These are phyloP conservation scores for Aphodius granarius DNA, from an alignment of 2,888 invertebrate species.

Conservation along the genomic window DNA sequence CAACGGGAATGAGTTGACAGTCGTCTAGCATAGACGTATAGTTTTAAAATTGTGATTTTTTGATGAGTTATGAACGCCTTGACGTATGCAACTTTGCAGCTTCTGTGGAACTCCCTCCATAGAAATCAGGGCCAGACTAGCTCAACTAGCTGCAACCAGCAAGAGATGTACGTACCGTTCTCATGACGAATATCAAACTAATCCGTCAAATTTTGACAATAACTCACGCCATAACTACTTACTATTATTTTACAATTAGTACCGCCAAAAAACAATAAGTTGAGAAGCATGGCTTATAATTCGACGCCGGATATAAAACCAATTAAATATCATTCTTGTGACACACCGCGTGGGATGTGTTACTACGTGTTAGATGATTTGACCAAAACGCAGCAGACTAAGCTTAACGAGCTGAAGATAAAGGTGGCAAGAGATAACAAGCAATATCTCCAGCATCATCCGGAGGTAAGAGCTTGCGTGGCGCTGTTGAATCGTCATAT, in stretches of 20 bases:
- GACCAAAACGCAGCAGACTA: slow-evolving; percentile 41
- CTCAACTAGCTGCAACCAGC: too few species aligned
- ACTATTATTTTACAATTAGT: not conserved
- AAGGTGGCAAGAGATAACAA: slow-evolving; percentile 43
- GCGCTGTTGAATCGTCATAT: slow-evolving; percentile 39
- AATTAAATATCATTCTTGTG: slow-evolving; percentile 43
- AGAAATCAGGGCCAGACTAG: not conserved
- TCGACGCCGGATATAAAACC: slow-evolving; percentile 34
- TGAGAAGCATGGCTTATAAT: slow-evolving; percentile 47
- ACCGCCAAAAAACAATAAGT: too few species aligned
- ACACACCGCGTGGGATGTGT: slow-evolving; percentile 44
- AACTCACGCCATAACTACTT: not conserved
- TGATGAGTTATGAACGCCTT: not conserved
- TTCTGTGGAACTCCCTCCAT: not conserved
- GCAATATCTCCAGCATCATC: slow-evolving; percentile 45
- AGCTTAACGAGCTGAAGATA: slow-evolving; percentile 43
- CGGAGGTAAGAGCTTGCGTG: slow-evolving; percentile 46
- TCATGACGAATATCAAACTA: not conserved
- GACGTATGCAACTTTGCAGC: not conserved
- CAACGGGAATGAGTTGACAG: not conserved
- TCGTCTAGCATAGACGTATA: not conserved
- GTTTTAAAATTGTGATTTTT: not conserved
- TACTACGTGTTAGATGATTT: slow-evolving; percentile 43
- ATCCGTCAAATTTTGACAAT: not conserved
- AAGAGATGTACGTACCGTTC: too few species aligned